Evolutionary conservation across 2,113 vertebrate genomes (phyloP), one percentile per base, ranked within the genome.

Genomic region (Candoia aspera): DNA sequence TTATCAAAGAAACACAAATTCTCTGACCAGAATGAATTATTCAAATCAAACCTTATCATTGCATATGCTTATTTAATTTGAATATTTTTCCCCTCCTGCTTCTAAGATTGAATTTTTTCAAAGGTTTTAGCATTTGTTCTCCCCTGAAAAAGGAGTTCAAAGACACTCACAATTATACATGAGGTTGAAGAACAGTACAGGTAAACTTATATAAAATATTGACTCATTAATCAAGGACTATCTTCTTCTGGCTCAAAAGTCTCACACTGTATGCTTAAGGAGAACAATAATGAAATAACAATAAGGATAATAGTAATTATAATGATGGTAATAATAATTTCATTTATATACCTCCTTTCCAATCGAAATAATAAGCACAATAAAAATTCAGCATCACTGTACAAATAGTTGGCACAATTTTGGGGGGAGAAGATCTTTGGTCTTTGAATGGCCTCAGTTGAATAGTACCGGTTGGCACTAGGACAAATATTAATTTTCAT

Each of bases 1-100:
- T 89, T 92, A 64, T 89, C 91, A 89, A 85, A 91, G 79, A 88
- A 59, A 85, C 46, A 89, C 79, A 92, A 89, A 92, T 92, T 88
- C 46, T 64, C 46, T 89, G 73, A 92, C 58, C 87, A 89, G 87
- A 92, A 92, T 92, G 79, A 89, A 84, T 89, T 85, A 89, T 89
- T 92, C 91, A 92, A 54, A 92, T 92, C 85, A 85, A 85, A 49
- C 11, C 21, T 84, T 83, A 92, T 84, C 33, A 68, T 85, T 85
- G n/a, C 87, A 55, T 89, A 84, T 26, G 53, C 84, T 84, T 59
- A 89, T 57, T 55, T 85, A 85, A 89, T 89, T 89, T 92, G 87
- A 89, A 92, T 85, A 89, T 15, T 84, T 62, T 12, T 57, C 37
- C 29, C 33, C 33, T 79, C 33, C 62, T 79, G 90, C 15, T 68